Evolutionary conservation across 2,888 invertebrate genomes (phyloP).

Genomic region (Chesias legatella): DNA sequence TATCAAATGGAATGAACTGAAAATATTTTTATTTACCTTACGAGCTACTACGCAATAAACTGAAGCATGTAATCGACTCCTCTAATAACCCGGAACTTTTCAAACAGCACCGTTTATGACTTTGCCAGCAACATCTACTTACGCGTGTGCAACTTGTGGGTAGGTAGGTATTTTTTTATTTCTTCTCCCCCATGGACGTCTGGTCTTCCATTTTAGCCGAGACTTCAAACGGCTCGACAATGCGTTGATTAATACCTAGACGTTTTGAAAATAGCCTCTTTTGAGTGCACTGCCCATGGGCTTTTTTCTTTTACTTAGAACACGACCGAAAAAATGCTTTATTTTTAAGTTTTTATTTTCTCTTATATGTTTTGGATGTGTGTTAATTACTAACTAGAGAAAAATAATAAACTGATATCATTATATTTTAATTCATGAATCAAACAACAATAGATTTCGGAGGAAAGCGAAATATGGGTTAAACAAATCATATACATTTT

Average conservation of each 20-base stretch:
- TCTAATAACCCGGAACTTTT: constrained; percentile 11
- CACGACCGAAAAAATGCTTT: background rate
- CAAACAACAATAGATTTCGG: too few species aligned
- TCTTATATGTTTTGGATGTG: too few species aligned
- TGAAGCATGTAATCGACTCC: too few species aligned
- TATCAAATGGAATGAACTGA: too few species aligned
- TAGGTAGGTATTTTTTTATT: constrained; percentile 59
- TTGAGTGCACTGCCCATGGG: constrained; percentile 13
- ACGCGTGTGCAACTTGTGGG: constrained; percentile 66
- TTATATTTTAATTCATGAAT: too few species aligned
- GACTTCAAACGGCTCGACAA: constrained; percentile 65
- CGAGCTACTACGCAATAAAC: too few species aligned
- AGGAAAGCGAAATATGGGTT: too few species aligned
- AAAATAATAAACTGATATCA: too few species aligned
- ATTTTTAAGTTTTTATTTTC: too few species aligned
- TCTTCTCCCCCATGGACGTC: constrained; percentile 68
- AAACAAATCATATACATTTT: too few species aligned
- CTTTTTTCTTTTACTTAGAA: constrained; percentile 1
- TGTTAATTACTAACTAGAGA: too few species aligned
- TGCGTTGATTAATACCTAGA: constrained; percentile 61
- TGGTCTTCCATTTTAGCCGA: constrained; percentile 63
- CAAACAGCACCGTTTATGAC: background rate
- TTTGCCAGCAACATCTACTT: constrained; percentile 54
- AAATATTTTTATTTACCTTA: too few species aligned
- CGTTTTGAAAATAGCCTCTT: constrained; percentile 18